These are phyloP conservation scores for Aphidoletes aphidimyza DNA, from an alignment of 2,888 invertebrate species.

Conservation along the genomic window DNA sequence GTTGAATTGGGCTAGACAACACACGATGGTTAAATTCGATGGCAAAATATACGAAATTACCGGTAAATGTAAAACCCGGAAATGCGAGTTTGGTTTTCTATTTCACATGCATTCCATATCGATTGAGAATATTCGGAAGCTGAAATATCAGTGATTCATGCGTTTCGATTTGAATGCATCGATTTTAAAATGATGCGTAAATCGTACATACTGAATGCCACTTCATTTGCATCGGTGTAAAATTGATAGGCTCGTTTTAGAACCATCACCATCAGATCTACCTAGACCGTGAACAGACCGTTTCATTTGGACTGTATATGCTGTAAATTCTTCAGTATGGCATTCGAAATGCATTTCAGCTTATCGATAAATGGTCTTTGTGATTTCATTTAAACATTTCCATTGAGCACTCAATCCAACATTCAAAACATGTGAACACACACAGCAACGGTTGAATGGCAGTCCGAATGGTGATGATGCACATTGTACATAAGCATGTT, in stretches of 20 bases:
- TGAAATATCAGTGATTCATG: neutral
- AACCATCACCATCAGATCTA: neutral
- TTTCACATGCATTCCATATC: neutral
- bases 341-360: neutral
- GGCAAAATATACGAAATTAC: constrained; percentile 20
- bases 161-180: neutral
- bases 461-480: too few relatives aligned
- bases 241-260: neutral
- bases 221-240: constrained; percentile 42
- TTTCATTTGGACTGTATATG: too few relatives aligned
- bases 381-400: neutral
- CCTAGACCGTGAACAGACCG: neutral
- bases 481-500: neutral
- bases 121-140: neutral
- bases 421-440: neutral
- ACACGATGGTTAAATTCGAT: too few relatives aligned
- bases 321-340: neutral
- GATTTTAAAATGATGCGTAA: constrained; percentile 19
- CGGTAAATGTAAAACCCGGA: constrained; percentile 27
- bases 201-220: too few relatives aligned
- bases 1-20: too few relatives aligned
- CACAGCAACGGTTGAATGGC: too few relatives aligned
- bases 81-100: neutral
- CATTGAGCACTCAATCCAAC: constrained; percentile 24
- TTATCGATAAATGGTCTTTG: neutral